phyloP scores from a whole-genome alignment of 2,113 vertebrate genomes.

The Nettapus auritus region DNA sequence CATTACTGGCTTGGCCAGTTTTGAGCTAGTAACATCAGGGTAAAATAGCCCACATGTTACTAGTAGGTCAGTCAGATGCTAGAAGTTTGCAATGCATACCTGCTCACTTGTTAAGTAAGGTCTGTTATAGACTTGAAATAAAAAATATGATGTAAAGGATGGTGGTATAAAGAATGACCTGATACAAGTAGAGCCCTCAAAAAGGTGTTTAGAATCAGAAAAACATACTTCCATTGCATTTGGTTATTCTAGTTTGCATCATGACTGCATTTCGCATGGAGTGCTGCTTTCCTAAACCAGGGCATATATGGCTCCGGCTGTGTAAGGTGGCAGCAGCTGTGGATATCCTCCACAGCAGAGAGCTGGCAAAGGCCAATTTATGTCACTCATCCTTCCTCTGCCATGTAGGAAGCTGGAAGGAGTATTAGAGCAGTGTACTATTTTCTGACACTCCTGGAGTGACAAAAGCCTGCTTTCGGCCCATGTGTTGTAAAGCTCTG shows the following conservation, averaged over 20 bases:
- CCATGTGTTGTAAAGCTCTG: neutral
- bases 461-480: neutral
- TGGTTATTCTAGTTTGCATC: neutral
- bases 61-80: neutral
- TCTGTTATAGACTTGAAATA: neutral
- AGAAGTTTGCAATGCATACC: neutral
- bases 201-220: neutral
- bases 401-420: neutral
- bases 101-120: neutral
- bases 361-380: neutral
- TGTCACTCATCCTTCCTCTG: constrained; percentile 2
- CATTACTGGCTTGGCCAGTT: neutral
- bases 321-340: neutral
- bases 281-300: neutral
- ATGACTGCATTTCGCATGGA: neutral
- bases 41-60: neutral
- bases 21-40: neutral
- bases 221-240: neutral
- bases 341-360: neutral
- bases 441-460: neutral
- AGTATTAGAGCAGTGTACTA: neutral
- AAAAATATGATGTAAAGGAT: neutral
- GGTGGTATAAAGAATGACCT: neutral
- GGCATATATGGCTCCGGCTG: neutral
- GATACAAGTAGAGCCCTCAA: neutral